These are phyloP conservation scores for Ooceraea biroi DNA, from an alignment of 1,140 invertebrate genomes.

Conservation along the genomic window DNA sequence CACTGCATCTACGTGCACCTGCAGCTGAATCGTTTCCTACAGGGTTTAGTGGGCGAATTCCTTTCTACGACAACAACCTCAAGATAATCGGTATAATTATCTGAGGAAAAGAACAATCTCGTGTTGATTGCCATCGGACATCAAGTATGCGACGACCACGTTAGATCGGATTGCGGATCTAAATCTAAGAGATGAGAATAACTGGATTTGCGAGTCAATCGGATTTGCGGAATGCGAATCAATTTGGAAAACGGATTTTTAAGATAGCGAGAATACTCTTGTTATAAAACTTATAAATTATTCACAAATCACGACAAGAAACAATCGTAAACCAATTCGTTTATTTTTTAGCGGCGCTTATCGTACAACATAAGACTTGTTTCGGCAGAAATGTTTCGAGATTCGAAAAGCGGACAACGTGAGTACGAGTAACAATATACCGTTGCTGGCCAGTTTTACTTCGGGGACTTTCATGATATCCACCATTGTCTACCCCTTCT, in stretches of 20 bases:
- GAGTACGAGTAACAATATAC: background rate
- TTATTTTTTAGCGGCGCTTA: background rate
- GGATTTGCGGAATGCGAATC: background rate
- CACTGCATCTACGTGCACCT: conserved; percentile 65
- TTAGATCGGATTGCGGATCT: conserved; percentile 5
- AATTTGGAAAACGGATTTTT: background rate
- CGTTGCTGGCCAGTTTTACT: background rate
- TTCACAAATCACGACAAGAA: background rate
- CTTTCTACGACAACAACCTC: background rate
- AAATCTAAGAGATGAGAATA: background rate
- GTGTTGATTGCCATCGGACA: conserved; percentile 25
- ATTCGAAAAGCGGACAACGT: background rate
- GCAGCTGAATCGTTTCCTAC: conserved; percentile 46
- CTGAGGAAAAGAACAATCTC: background rate
- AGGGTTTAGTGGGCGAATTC: conserved; percentile 55
- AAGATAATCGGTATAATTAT: conserved; percentile 28
- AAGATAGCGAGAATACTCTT: background rate
- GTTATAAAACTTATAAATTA: background rate
- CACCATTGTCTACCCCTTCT: conserved; percentile 32
- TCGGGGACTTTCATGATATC: background rate
- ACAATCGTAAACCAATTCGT: background rate
- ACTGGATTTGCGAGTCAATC: background rate
- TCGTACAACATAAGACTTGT: background rate
- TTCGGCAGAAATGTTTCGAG: background rate
- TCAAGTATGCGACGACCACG: conserved; percentile 14